Conservation (phyloP, 2,797 vertebrate genomes). For the Morelia viridis region DNA sequence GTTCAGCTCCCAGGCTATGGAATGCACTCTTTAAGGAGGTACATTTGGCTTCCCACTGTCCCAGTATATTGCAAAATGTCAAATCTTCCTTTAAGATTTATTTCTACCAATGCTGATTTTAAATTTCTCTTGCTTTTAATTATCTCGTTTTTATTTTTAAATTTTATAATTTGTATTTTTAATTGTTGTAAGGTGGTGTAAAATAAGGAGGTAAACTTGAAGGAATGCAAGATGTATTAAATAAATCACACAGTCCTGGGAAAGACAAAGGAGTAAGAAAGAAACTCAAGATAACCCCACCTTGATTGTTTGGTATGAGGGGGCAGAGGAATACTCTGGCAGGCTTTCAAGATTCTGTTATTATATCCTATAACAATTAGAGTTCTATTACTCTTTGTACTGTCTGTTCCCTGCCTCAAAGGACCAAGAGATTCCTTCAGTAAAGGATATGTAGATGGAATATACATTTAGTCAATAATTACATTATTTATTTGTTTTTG, state of each 20-base stretch:
- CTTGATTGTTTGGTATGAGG: neutral
- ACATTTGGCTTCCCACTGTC: neutral
- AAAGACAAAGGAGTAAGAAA: neutral
- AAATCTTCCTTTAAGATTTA: neutral
- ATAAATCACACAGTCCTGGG: neutral
- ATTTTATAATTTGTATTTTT: neutral
- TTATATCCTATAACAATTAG: neutral
- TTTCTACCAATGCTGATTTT: neutral
- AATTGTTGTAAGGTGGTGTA: neutral
- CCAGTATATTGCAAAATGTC: neutral
- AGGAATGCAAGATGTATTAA: neutral
- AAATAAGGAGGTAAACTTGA: neutral
- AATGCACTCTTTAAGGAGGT: neutral
- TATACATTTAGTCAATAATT: neutral
- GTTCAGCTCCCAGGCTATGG: neutral
- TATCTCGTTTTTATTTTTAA: neutral
- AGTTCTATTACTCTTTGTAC: neutral
- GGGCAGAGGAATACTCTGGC: neutral
- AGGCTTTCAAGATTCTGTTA: neutral
- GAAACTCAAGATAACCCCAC: neutral
- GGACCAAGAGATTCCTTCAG: neutral
- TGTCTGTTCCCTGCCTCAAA: neutral
- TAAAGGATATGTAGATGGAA: neutral
- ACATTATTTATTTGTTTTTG: neutral
- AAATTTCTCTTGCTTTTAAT: neutral